These are phyloP conservation scores for Trematomus loennbergii DNA, from an alignment of 2,113 vertebrate genomes.

Conservation along the genomic window DNA sequence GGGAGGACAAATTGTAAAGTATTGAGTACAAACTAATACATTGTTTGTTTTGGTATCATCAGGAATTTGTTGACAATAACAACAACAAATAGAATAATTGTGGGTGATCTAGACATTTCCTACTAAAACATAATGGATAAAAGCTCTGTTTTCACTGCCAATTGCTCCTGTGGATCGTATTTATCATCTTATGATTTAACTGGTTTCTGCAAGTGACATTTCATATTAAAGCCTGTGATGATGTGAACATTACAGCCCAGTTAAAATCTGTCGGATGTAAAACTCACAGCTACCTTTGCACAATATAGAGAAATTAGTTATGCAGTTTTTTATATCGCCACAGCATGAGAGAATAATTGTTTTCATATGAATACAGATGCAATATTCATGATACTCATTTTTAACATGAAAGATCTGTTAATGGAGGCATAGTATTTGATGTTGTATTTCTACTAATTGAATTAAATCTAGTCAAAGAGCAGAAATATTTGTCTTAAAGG, in stretches of 20 bases:
- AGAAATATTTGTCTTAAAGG: slow-evolving; percentile 83
- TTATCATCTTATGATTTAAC: slow-evolving; percentile 1
- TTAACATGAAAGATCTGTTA: slow-evolving; percentile 81
- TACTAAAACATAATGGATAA: not conserved
- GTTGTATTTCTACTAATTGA: slow-evolving; percentile 83
- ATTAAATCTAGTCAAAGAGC: slow-evolving; percentile 82
- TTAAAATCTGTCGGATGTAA: slow-evolving; percentile 14
- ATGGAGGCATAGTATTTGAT: slow-evolving; percentile 80
- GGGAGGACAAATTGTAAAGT: not conserved
- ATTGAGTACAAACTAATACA: not conserved
- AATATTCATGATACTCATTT: slow-evolving; percentile 78
- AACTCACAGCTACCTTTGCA: not conserved
- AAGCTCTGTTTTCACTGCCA: slow-evolving; percentile 20
- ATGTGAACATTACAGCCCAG: slow-evolving; percentile 1
- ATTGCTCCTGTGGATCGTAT: not conserved
- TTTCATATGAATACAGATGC: slow-evolving; percentile 62
- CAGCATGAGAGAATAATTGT: slow-evolving; percentile 52
- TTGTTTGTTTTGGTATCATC: not conserved
- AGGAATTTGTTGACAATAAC: not conserved
- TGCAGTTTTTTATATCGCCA: not conserved
- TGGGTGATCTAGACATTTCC: not conserved
- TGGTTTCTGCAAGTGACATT: slow-evolving; percentile 1
- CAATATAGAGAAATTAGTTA: slow-evolving; percentile 10
- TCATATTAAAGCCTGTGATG: slow-evolving; percentile 19
- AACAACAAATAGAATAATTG: not conserved